Conservation (phyloP, 2,888 invertebrate genomes). For the Orgyia antiqua region DNA sequence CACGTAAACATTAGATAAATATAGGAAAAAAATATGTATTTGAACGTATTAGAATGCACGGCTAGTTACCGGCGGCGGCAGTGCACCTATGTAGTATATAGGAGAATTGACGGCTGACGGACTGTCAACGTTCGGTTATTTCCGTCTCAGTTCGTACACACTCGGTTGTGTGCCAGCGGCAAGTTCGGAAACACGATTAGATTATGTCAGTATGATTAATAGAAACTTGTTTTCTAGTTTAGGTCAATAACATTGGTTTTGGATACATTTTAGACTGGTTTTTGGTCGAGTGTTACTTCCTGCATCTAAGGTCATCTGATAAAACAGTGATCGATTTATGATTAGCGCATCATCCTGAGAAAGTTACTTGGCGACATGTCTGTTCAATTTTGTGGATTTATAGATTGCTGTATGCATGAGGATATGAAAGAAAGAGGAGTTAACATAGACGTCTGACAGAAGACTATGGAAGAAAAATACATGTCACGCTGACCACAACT, state of each 20-base stretch:
- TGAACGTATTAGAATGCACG: slow-evolving; percentile 50
- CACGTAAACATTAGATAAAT: slow-evolving; percentile 38
- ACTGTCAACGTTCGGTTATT: slow-evolving; percentile 62
- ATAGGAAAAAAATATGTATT: slow-evolving; percentile 30
- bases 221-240: slow-evolving; percentile 45
- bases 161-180: slow-evolving; percentile 32
- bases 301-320: slow-evolving; percentile 27
- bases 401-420: no score
- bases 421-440: no score
- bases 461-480: no score
- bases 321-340: slow-evolving; percentile 9
- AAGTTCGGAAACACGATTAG: slow-evolving; percentile 47
- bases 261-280: slow-evolving; percentile 26
- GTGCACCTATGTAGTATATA: slow-evolving; percentile 68
- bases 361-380: background rate
- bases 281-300: slow-evolving; percentile 39
- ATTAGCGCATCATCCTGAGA: background rate
- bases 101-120: slow-evolving; percentile 69
- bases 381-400: background rate
- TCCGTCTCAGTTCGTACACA: slow-evolving; percentile 42
- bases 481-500: no score
- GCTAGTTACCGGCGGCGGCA: slow-evolving; percentile 56
- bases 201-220: slow-evolving; percentile 62
- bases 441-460: no score
- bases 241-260: slow-evolving; percentile 56